Conservation (phyloP, 2,888 invertebrate species). For the Chaitophorus viminalis region DNA sequence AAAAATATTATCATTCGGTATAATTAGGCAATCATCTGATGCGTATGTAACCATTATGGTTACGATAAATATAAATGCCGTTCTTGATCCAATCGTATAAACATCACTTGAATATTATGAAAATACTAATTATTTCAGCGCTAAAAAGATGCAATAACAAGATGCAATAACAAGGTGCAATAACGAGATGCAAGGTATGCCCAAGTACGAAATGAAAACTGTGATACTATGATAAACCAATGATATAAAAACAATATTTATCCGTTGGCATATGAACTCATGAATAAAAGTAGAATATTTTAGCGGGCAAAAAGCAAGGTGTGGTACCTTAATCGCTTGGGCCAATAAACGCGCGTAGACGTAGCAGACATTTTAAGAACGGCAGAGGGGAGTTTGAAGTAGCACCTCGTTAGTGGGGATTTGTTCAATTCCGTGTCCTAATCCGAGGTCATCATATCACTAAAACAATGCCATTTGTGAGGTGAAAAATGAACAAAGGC, state of each 20-base stretch:
- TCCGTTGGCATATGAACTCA: background rate
- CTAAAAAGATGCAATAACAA: background rate
- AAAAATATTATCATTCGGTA: too few species aligned
- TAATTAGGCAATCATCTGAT: too few species aligned
- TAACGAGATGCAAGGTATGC: too few species aligned
- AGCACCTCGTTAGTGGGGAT: constrained; percentile 53
- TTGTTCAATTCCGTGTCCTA: constrained; percentile 44
- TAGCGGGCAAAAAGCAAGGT: background rate
- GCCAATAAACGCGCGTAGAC: constrained; percentile 42
- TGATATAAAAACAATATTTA: background rate
- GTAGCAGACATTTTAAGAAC: background rate
- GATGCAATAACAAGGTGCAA: background rate
- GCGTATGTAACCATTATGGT: too few species aligned
- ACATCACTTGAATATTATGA: too few species aligned
- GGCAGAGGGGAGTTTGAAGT: constrained; percentile 11
- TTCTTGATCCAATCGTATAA: too few species aligned
- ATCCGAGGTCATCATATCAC: constrained; percentile 53
- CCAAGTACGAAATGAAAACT: too few species aligned
- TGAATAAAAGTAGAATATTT: constrained; percentile 18
- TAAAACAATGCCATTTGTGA: constrained; percentile 41
- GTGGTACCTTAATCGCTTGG: constrained; percentile 21
- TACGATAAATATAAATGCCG: too few species aligned
- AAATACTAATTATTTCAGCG: background rate
- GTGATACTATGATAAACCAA: too few species aligned
- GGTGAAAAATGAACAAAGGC: constrained; percentile 23